These are phyloP conservation scores for Meta bourneti DNA, from an alignment of 2,888 invertebrate species.

Conservation along the genomic window DNA sequence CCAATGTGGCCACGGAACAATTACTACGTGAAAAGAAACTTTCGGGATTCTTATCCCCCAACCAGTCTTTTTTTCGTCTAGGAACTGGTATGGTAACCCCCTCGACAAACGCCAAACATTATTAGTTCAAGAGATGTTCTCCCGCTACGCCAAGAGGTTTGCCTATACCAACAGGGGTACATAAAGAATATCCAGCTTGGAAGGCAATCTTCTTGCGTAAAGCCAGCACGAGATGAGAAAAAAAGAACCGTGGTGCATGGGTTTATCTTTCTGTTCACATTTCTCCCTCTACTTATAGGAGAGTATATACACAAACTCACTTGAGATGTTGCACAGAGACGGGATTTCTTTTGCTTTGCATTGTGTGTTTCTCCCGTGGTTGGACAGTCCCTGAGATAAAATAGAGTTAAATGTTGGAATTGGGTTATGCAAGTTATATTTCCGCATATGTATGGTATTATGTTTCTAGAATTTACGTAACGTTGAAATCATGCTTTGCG, in stretches of 20 bases:
- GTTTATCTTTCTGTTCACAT: slow-evolving; percentile 40
- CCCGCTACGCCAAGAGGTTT: slow-evolving; percentile 30
- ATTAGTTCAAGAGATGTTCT: slow-evolving; percentile 42
- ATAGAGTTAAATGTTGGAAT: too few relatives aligned
- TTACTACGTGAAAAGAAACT: neutral
- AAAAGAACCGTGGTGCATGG: slow-evolving; percentile 13
- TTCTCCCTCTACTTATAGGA: slow-evolving; percentile 23
- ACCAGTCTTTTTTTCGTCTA: neutral
- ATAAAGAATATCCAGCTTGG: slow-evolving; percentile 32
- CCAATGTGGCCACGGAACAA: neutral
- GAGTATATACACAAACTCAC: slow-evolving; percentile 12
- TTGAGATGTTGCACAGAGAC: neutral
- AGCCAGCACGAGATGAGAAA: slow-evolving; percentile 11
- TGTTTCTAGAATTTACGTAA: too few relatives aligned
- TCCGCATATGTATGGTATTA: too few relatives aligned
- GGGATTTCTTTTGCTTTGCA: neutral
- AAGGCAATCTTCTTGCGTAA: slow-evolving; percentile 32
- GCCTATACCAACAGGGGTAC: slow-evolving; percentile 29
- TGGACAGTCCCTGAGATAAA: neutral
- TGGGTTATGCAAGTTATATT: too few relatives aligned
- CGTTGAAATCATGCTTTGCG: too few relatives aligned
- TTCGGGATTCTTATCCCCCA: neutral
- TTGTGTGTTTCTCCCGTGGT: neutral
- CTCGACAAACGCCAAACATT: slow-evolving; percentile 14
- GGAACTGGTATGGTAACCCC: neutral